Percentiles rank a stretch among this genome's conserved stretches.
These are phyloP conservation scores for Choloepus didactylus DNA, from an alignment of 2,797 vertebrate genomes.

Conservation along the genomic window DNA sequence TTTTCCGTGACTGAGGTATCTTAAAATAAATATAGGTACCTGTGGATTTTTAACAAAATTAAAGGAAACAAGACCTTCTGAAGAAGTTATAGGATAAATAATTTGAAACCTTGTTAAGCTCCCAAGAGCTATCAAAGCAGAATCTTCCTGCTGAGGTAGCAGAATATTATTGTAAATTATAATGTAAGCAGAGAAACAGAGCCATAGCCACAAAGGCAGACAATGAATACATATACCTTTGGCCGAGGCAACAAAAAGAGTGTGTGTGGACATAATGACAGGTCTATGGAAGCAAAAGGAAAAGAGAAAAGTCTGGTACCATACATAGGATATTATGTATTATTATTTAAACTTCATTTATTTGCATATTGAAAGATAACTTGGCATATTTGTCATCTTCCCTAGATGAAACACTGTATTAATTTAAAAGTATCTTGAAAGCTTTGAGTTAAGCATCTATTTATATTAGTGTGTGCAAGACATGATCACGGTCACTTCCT, in stretches of 20 bases:
- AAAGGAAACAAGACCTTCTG: not conserved
- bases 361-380: not conserved
- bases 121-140: not conserved
- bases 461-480: not conserved
- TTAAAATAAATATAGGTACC: not conserved
- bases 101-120: not conserved
- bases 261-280: not conserved
- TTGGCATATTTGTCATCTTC: not conserved
- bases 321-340: not conserved
- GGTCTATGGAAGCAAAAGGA: not conserved
- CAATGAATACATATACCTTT: not conserved
- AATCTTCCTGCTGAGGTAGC: not conserved
- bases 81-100: constrained; percentile 47
- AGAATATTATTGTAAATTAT: not conserved
- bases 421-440: not conserved
- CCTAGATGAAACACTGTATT: not conserved
- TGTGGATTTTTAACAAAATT: constrained; percentile 20
- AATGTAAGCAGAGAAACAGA: not conserved
- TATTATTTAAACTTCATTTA: not conserved
- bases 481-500: too few species aligned
- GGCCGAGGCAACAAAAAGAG: not conserved
- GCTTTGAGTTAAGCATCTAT: not conserved
- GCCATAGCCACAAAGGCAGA: rapidly evolving
- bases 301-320: not conserved
- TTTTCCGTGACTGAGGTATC: not conserved